A percentile compares a stretch with the other conserved stretches of the same genome.
phyloP scores from a whole-genome alignment of 2,888 invertebrate genomes.

The Pterostichus madidus region DNA sequence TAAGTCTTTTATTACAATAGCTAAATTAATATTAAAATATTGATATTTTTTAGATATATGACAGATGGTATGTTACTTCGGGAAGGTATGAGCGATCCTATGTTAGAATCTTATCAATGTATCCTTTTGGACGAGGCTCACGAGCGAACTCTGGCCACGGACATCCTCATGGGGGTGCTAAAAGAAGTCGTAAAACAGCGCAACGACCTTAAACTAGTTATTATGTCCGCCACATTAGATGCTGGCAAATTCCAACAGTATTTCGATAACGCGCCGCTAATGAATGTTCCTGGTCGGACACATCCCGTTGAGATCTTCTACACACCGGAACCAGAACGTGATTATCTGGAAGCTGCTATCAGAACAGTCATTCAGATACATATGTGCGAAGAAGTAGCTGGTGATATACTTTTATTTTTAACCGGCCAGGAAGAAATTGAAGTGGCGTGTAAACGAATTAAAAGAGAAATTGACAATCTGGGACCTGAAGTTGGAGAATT shows the following conservation, averaged over 20 bases:
- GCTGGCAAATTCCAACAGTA: slow-evolving; percentile 99
- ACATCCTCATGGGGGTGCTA: slow-evolving; percentile 98
- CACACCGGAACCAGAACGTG: slow-evolving; percentile 98
- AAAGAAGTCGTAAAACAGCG: slow-evolving; percentile 98
- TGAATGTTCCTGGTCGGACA: slow-evolving; percentile 98
- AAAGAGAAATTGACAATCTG: slow-evolving; percentile 96
- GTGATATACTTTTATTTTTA: slow-evolving; percentile 93
- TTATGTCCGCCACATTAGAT: slow-evolving; percentile 99
- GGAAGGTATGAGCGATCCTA: slow-evolving; percentile 99
- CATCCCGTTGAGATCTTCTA: slow-evolving; percentile 99
- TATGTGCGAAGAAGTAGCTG: slow-evolving; percentile 94
- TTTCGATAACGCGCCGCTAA: slow-evolving; percentile 98
- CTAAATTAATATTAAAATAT: background rate
- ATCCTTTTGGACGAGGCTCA: slow-evolving; percentile 99
- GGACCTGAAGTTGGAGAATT: slow-evolving; percentile 98
- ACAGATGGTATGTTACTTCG: slow-evolving; percentile 99
- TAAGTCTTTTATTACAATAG: slow-evolving; percentile 75
- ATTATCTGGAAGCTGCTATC: slow-evolving; percentile 99
- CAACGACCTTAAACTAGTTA: slow-evolving; percentile 95
- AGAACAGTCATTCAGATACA: slow-evolving; percentile 97
- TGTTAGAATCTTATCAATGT: slow-evolving; percentile 97
- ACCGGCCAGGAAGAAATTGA: slow-evolving; percentile 95
- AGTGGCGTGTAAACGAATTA: slow-evolving; percentile 98
- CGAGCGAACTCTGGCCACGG: slow-evolving; percentile 98
- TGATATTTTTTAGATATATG: slow-evolving; percentile 86